Conservation (phyloP, 2,797 vertebrate species). For the Calcarius lapponicus region DNA sequence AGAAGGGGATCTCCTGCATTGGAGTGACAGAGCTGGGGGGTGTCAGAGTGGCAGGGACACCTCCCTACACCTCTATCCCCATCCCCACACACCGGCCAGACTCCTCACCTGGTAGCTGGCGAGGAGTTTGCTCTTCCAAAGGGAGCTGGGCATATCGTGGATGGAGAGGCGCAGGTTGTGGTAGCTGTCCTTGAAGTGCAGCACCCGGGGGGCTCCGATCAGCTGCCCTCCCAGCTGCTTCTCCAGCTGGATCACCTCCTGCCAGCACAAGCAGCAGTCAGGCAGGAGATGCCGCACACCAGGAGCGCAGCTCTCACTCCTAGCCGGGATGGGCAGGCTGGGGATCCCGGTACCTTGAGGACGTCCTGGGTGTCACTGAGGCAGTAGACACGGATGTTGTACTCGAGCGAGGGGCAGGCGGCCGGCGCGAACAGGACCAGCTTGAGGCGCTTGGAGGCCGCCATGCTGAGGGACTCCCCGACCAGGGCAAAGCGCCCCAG, state of each 20-base stretch:
- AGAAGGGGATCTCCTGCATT: slow-evolving; percentile 94
- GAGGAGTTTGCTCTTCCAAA: slow-evolving; percentile 98
- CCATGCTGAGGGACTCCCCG: slow-evolving; percentile 96
- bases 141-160: slow-evolving; percentile 94
- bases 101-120: slow-evolving; percentile 92
- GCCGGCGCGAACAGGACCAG: slow-evolving; percentile 93
- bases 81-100: fast-evolving
- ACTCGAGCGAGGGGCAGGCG: slow-evolving; percentile 94
- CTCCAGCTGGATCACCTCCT: slow-evolving; percentile 99
- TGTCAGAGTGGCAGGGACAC: neutral
- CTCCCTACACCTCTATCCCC: neutral
- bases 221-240: slow-evolving; percentile 96
- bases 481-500: slow-evolving; percentile 95
- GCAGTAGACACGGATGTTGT: slow-evolving; percentile 97
- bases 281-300: neutral
- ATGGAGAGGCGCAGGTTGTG: slow-evolving; percentile 98
- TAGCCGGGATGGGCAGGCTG: fast-evolving
- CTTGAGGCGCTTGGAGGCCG: slow-evolving; percentile 93
- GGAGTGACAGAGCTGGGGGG: neutral
- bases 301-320: neutral
- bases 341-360: slow-evolving; percentile 83
- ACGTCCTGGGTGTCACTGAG: slow-evolving; percentile 95
- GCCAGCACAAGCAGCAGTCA: neutral
- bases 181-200: slow-evolving; percentile 99
- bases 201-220: slow-evolving; percentile 92